Evolutionary conservation across 2,797 vertebrate species (phyloP), one percentile per base, ranked within the genome.

Genomic region (Esox masquinongy): DNA sequence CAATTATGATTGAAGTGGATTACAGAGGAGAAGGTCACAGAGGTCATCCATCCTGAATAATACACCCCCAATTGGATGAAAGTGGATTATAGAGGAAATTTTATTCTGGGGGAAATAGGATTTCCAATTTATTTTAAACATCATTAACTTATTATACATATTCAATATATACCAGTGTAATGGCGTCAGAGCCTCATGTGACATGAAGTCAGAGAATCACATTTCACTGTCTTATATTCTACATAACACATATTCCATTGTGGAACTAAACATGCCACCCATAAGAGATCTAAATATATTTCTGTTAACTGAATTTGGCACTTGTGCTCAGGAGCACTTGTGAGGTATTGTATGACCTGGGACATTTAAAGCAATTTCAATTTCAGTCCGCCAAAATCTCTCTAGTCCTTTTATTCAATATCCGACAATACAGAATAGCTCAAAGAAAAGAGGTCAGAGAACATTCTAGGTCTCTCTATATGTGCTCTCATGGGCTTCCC

Each of bases 71-170:
- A 73, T 22, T 59, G 53, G 19, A 16, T 34, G 1, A 47, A 43
- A 73, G 53, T 61, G 34, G 19, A 61, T 59, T 59, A 73, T 5
- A 61, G 51, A 73, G 69, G 69, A 71, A 71, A 71, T 31, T 49
- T 8, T 1, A 19, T 71, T 51, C 49, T n/a, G 70, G 3, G 4
- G 43, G 49, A 61, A 73, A 73, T 24, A 63, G n/a, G n/a, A 61
- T 61, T 66, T 66, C 15, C 63, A 31, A 66, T 29, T 66, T 51
- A 26, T 31, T 34, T 51, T 26, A 31, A 31, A 31, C 29, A 51
- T n/a, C 7, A 50, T 50, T 50, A 47, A 26, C 47, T 53, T 51
- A 34, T 53, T 26, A 34, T 71, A 31, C 36, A 15, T 66, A 39
- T 34, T 8, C 1, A 15, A 31, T 26, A 66, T 66, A 14, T 16